Evolutionary conservation across 2,888 invertebrate species (phyloP).

Genomic region (Meghimatium bilineatum): DNA sequence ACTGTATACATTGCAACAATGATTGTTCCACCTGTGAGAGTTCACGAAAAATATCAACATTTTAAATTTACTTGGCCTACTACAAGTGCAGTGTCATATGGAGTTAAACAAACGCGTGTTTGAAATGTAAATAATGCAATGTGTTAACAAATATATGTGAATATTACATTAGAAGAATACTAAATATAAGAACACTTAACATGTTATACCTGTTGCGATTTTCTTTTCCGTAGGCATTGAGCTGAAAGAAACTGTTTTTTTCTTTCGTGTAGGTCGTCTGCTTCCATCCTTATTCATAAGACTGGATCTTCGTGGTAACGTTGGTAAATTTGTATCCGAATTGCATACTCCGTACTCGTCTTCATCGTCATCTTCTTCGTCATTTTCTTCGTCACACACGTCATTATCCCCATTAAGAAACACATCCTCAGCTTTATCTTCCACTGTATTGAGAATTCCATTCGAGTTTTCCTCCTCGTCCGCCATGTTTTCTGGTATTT

Average conservation of each 20-base stretch:
- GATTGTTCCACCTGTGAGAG: too few relatives aligned
- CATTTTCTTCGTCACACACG: constrained; percentile 50
- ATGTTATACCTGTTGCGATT: constrained; percentile 79
- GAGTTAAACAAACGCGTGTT: too few relatives aligned
- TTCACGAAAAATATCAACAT: too few relatives aligned
- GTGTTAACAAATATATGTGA: not conserved
- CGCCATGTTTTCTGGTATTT: constrained; percentile 61
- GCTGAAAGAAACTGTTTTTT: constrained; percentile 78
- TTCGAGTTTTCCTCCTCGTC: constrained; percentile 62
- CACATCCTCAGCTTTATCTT: constrained; percentile 61
- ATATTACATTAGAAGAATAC: not conserved
- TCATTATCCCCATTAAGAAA: constrained; percentile 67
- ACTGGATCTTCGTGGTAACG: constrained; percentile 74
- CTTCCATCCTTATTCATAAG: constrained; percentile 75
- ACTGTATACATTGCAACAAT: too few relatives aligned
- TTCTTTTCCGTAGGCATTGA: constrained; percentile 78
- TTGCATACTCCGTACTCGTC: constrained; percentile 44
- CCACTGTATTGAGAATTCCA: constrained; percentile 55
- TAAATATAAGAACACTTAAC: not conserved
- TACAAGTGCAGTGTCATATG: too few relatives aligned
- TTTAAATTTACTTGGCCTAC: too few relatives aligned
- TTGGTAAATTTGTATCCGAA: constrained; percentile 58
- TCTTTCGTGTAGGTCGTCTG: constrained; percentile 74
- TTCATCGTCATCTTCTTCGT: constrained; percentile 45
- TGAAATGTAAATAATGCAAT: not conserved